These are phyloP conservation scores for Eurytoma adleriae DNA, from an alignment of 2,888 invertebrate genomes.

Conservation along the genomic window DNA sequence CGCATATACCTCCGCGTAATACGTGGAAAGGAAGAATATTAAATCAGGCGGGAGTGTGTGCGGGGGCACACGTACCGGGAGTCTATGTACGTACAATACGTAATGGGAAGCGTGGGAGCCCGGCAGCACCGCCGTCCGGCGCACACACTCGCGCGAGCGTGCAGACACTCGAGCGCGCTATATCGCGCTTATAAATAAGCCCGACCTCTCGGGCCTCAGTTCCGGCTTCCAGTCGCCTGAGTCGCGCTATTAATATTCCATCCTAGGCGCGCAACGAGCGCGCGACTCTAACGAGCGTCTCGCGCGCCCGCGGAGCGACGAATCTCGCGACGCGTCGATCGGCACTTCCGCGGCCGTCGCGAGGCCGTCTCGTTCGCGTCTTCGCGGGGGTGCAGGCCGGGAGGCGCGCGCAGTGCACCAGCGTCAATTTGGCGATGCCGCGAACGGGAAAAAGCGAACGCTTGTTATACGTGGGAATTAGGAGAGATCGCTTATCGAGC, in stretches of 20 bases:
- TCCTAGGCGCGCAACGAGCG: slow-evolving; percentile 57
- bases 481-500: slow-evolving; percentile 10
- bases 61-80: slow-evolving; percentile 6
- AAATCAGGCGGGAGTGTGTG: slow-evolving; percentile 43
- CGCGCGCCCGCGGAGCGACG: neutral
- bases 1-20: slow-evolving; percentile 50
- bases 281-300: neutral
- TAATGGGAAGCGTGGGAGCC: slow-evolving; percentile 55
- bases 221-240: slow-evolving; percentile 72
- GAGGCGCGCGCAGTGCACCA: neutral
- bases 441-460: neutral
- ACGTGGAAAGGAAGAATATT: slow-evolving; percentile 59
- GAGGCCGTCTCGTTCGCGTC: too few relatives aligned
- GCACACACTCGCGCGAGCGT: slow-evolving; percentile 42
- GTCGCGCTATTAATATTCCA: slow-evolving; percentile 71
- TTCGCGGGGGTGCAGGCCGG: neutral
- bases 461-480: neutral
- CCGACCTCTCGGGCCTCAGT: slow-evolving; percentile 61
- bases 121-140: slow-evolving; percentile 45
- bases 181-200: slow-evolving; percentile 65
- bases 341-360: too few relatives aligned
- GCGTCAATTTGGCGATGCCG: neutral
- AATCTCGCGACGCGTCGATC: neutral
- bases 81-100: slow-evolving; percentile 11
- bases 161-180: neutral